Evolutionary conservation across 2,113 vertebrate genomes (phyloP), one percentile per base, ranked within the genome.

Genomic region (Etheostoma spectabile): DNA sequence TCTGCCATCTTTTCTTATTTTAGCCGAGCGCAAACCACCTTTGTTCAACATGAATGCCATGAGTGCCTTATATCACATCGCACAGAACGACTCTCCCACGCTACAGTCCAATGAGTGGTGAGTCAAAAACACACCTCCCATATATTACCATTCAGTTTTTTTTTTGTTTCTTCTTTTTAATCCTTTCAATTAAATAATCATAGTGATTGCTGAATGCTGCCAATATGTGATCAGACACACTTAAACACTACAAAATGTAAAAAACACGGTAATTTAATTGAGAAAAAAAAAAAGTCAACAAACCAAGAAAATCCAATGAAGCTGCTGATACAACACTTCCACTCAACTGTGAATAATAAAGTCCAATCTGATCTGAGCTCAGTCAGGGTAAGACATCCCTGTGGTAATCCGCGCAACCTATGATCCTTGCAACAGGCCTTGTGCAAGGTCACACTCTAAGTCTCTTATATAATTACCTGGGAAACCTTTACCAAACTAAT

Each of bases 31-130:
- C 91, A 99, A 99, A 91, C 98, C 98, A 80, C 98, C 98, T 8
- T 95, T 99, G 90, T 99, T 99, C 96, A 99, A 99, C 95, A 99
- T 99, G 98, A 99, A 99, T 65, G 98, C 98, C 88, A 99, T 99
- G 98, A 99, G 98, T 97, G 98, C 98, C 96, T 99, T 99, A 96
- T 99, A 99, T 95, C 98, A 99, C 94, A 99, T 99, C 88, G 98
- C 98, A 94, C 98, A 99, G 96, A 99, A 99, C 10, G 98, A 99
- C 90, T 99, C 98, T 80, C 98, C 98, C 76, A 95, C 94, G 11
- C 96, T 99, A 91, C 98, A 99, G 93, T 98, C 98, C 76, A 96
- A 92, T 83, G 98, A 99, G 92, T 99, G 98, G 98, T 99, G 96
- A 99, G 97, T 90, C 60, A 5, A 60, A 72, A 22, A 42, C 38